Evolutionary conservation across 2,888 invertebrate genomes (phyloP), one percentile per base, ranked within the genome.

Genomic region (Aplocera efformata): DNA sequence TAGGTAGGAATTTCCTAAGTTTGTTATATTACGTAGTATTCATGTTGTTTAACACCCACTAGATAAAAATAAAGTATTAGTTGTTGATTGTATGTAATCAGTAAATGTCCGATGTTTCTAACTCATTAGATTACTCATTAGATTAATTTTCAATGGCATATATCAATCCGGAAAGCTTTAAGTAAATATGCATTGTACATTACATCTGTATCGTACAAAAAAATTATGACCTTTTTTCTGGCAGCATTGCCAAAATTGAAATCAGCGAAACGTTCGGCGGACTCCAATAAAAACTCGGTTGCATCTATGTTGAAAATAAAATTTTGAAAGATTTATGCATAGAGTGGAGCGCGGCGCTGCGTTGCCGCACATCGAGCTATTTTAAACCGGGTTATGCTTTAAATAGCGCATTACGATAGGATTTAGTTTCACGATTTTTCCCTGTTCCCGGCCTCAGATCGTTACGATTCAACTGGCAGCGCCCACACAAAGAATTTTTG

Each of bases 321-420:
- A 79, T 80, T 82, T 80, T 64, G 76, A 80, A 79, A 85, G 83
- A 82, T 85, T 84, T 85, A 85, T 86, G 83, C 82, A 82, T 74
- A 75, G 68, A 69, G 56, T 52, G 34, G 78, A 79, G 77, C 81
- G 80, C 79, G 83, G 72, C 81, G 84, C 67, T 79, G 77, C 78
- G 84, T 79, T 83, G 79, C 82, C 84, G 81, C 85, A 80, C 79
- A 73, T 74, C 67, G 73, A 65, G 81, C 74, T 88, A 88, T 88
- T 88, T 88, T 78, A 80, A 79, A 78, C 83, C 77, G 77, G 79
- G 86, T 83, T 86, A 84, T 81, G 84, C 85, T 88, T 83, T 80
- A 88, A 88, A 88, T 88, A 88, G 86, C 81, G 68, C 76, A 85
- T 86, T 82, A 84, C 88, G 86, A 84, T 88, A 85, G 88, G 78